Evolutionary conservation across 37 sponge, comb jelly and placozoan genomes (phyloP).

Genomic region (Spongilla lacustris): DNA sequence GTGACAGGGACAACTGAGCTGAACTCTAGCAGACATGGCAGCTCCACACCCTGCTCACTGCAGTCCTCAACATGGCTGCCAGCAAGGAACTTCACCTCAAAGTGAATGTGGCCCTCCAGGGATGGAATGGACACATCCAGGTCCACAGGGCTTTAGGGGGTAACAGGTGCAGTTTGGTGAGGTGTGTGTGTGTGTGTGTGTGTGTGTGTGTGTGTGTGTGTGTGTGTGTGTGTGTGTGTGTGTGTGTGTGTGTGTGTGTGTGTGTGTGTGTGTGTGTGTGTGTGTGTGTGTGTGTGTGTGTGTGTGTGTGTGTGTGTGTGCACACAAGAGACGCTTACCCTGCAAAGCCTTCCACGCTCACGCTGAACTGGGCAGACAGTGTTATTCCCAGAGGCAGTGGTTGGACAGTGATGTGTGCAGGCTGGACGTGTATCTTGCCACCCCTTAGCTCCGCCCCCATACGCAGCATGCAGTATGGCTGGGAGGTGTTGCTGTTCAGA

Average conservation of each 20-base stretch:
- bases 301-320: background rate
- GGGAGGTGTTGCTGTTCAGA: slow-evolving; percentile 30
- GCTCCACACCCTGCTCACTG: background rate
- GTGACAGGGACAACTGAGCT: slow-evolving; percentile 58
- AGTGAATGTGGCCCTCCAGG: background rate
- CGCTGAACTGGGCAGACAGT: slow-evolving; percentile 48
- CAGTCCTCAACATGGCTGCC: slow-evolving; percentile 1
- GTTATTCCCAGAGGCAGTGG: slow-evolving; percentile 72
- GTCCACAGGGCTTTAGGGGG: slow-evolving; percentile 31
- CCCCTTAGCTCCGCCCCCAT: slow-evolving; percentile 40
- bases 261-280: too few species aligned
- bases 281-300: background rate
- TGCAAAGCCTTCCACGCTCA: slow-evolving; percentile 49
- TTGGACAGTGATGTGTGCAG: slow-evolving; percentile 37
- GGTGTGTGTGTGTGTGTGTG: too few species aligned
- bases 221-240: too few species aligned
- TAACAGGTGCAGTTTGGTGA: slow-evolving; percentile 1
- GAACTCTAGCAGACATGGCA: slow-evolving; percentile 52
- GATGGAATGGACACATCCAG: slow-evolving; percentile 33
- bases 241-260: too few species aligned
- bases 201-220: too few species aligned
- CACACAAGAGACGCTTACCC: slow-evolving; percentile 31
- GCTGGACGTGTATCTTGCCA: slow-evolving; percentile 32
- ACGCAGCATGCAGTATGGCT: slow-evolving; percentile 50
- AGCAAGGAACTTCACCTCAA: slow-evolving; percentile 20